Conservation (phyloP, 2,888 invertebrate species). For the Cephonodes hylas region DNA sequence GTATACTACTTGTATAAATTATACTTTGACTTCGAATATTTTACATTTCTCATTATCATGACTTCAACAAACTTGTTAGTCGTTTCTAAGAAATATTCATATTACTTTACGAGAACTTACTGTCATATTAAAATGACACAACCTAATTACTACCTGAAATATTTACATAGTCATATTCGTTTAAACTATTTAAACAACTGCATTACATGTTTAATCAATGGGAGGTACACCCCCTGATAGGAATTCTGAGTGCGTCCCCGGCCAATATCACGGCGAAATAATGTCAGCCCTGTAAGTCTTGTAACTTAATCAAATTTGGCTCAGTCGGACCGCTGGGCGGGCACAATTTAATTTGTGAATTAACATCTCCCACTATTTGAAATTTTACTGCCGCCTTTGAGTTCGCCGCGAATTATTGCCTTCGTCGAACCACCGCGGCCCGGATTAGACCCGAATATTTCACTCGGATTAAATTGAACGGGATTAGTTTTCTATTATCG, state of each 20-base stretch:
- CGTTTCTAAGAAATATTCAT: too few relatives aligned
- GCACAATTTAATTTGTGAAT: constrained; percentile 69
- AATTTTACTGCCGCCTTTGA: constrained; percentile 54
- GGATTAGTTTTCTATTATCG: not conserved
- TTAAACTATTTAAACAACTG: too few relatives aligned
- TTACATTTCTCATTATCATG: too few relatives aligned
- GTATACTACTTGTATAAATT: too few relatives aligned
- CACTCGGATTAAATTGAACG: not conserved
- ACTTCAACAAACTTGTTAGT: too few relatives aligned
- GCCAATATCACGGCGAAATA: constrained; percentile 41
- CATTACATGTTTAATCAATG: too few relatives aligned
- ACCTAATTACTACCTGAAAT: too few relatives aligned
- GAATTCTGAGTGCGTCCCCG: not conserved
- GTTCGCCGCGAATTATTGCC: constrained; percentile 33
- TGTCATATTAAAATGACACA: too few relatives aligned
- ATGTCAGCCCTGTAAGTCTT: constrained; percentile 62
- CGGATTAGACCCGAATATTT: constrained; percentile 13
- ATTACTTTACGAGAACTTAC: too few relatives aligned
- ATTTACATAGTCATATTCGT: too few relatives aligned
- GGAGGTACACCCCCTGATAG: not conserved
- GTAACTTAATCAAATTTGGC: constrained; percentile 76
- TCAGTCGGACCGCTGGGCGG: constrained; percentile 50
- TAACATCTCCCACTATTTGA: constrained; percentile 68
- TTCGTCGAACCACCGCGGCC: constrained; percentile 4
- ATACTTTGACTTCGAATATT: too few relatives aligned